Evolutionary conservation across 2,888 invertebrate species (phyloP).

Genomic region (Lathronympha strigana): DNA sequence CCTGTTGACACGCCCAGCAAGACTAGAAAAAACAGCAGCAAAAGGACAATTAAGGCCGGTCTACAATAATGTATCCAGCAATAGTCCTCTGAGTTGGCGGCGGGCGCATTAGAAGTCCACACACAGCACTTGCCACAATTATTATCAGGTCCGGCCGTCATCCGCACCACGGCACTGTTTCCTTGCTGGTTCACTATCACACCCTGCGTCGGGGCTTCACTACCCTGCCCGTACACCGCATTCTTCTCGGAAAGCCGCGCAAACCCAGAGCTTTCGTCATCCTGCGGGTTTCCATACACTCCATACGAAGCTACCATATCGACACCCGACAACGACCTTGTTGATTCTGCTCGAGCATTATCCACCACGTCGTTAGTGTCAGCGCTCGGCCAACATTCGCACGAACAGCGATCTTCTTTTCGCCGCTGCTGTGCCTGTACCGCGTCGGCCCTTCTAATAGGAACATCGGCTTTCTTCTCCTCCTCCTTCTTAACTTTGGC

Average conservation of each 20-base stretch:
- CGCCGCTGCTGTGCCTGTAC: conserved; percentile 71
- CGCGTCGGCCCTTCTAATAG: conserved; percentile 68
- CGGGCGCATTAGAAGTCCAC: conserved; percentile 65
- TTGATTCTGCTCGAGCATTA: conserved; percentile 68
- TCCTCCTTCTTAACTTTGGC: conserved; percentile 80
- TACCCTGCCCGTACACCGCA: conserved; percentile 71
- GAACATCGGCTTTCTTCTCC: conserved; percentile 74
- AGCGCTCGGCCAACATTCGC: conserved; percentile 81
- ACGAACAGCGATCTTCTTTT: conserved; percentile 80
- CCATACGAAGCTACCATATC: conserved; percentile 83
- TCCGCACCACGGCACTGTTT: conserved; percentile 77
- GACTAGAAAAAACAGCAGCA: conserved; percentile 82
- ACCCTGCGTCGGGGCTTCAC: conserved; percentile 78
- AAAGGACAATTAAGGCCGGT: conserved; percentile 80
- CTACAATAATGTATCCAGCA: conserved; percentile 83
- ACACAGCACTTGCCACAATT: conserved; percentile 71
- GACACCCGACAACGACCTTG: conserved; percentile 77
- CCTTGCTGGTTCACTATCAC: conserved; percentile 82
- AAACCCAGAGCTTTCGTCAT: conserved; percentile 80
- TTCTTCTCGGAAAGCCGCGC: conserved; percentile 74
- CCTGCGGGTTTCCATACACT: conserved; percentile 79
- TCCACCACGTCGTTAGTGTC: conserved; percentile 74
- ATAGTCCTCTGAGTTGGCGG: conserved; percentile 77
- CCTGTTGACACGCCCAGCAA: conserved; percentile 83
- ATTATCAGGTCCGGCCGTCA: conserved; percentile 57